Evolutionary conservation across 2,888 invertebrate species (phyloP), one percentile per base, ranked within the genome.

Genomic region (Phragmatobia fuliginosa): DNA sequence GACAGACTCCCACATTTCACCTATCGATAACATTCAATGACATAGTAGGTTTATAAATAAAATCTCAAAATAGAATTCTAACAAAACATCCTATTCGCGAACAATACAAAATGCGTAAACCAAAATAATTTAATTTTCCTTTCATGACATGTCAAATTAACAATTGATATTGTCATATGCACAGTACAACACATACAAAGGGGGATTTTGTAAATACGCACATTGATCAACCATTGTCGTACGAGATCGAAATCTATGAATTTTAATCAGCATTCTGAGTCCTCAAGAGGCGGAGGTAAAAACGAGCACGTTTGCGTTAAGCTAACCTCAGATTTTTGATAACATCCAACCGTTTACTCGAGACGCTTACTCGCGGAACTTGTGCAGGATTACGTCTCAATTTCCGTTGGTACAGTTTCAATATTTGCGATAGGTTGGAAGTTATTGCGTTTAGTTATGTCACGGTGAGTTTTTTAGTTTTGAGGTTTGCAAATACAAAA

Each of bases 261-360:
- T 89, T 91, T 90, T 92, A 91, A 92, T 92, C 91, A 91, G 85
- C 75, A 69, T 68, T 67, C 81, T 1, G 84, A 86, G 84, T 86
- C 84, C 83, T 88, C 80, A 84, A 80, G 78, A 73, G 83, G 78
- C 78, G 84, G 82, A 88, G 84, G 81, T 78, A 74, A 74, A 78
- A 82, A 85, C 79, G 80, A 68, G 75, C 82, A 79, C 84, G 84
- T 84, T 85, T 83, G 72, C 84, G 82, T 85, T 82, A 70, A 70
- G 68, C 60, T 71, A 72, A 77, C 75, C 78, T 75, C 74, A 72
- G 76, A 78, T 81, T 76, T 79, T 76, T 76, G 76, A 75, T 79
- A 77, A 73, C 75, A 73, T 70, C 67, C 67, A 74, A 67, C 70
- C 75, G 79, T 78, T 80, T 72, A 78, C 73, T 65, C 69, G 71